Percentiles rank a stretch among this genome's conserved stretches.
These are phyloP conservation scores for Otus sunia DNA, from an alignment of 2,113 vertebrate species.

Conservation along the genomic window DNA sequence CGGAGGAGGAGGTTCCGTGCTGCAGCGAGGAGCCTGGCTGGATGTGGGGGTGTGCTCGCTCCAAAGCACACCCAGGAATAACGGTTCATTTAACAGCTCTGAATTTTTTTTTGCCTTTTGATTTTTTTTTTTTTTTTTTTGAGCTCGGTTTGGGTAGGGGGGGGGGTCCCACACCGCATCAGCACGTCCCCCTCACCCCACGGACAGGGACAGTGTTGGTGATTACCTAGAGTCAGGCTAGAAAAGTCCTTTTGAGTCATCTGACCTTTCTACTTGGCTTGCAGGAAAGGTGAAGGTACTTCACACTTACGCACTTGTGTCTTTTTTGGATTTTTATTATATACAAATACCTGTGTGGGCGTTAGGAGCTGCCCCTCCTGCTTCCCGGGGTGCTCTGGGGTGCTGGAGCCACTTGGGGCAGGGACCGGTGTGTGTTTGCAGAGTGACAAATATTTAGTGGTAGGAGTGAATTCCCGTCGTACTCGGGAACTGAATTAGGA, in stretches of 20 bases:
- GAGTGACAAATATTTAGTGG: not conserved
- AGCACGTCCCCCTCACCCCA: rapidly evolving
- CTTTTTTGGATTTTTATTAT: constrained; percentile 35
- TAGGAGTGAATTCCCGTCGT: not conserved
- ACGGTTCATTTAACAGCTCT: constrained; percentile 19
- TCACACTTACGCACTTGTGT: not conserved
- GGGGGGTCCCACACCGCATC: rapidly evolving
- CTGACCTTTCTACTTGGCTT: constrained; percentile 56
- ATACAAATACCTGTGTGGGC: not conserved
- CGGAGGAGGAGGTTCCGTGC: not conserved
- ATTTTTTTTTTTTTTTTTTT: not conserved
- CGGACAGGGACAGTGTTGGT: not conserved
- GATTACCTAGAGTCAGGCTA: not conserved
- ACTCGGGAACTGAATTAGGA: not conserved
- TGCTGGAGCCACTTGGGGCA: not conserved
- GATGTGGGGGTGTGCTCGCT: not conserved
- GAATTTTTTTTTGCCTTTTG: not conserved
- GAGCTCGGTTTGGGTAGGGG: not conserved
- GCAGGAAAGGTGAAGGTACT: constrained; percentile 52
- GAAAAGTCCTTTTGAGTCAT: constrained; percentile 37
- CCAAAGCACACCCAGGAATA: not conserved
- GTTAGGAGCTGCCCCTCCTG: not conserved
- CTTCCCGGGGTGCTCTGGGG: not conserved
- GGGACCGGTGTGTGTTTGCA: not conserved
- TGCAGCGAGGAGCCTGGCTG: not conserved